phyloP scores from a whole-genome alignment of 2,888 invertebrate genomes.

The Microctonus hyperodae region DNA sequence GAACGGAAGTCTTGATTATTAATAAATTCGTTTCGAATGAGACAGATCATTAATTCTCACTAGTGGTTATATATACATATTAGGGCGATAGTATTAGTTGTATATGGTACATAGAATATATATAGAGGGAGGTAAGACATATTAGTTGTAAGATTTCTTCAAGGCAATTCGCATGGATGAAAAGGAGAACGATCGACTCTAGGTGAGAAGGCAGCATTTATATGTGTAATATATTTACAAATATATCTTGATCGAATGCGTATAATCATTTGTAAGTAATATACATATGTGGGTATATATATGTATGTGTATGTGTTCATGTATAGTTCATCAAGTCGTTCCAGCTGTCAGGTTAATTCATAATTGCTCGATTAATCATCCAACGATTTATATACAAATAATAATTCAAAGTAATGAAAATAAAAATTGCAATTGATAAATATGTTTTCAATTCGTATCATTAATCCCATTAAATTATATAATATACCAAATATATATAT shows the following conservation, averaged over 20 bases:
- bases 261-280: too few relatives aligned
- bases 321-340: constrained; percentile 29
- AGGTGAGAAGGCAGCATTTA: constrained; percentile 8
- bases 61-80: constrained; percentile 9
- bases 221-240: background rate
- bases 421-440: constrained; percentile 39
- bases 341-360: constrained; percentile 39
- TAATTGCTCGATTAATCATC: constrained; percentile 40
- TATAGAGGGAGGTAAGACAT: constrained; percentile 2
- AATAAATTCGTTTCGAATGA: constrained; percentile 41
- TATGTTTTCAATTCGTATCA: constrained; percentile 35
- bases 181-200: constrained; percentile 9
- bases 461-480: constrained; percentile 31
- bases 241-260: constrained; percentile 8
- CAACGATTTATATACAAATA: background rate
- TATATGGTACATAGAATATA: background rate
- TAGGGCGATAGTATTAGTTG: background rate
- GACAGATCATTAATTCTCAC: constrained; percentile 36
- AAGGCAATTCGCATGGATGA: constrained; percentile 20
- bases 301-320: background rate
- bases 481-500: constrained; percentile 3
- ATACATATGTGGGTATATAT: too few relatives aligned
- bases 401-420: constrained; percentile 19
- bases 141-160: constrained; percentile 22
- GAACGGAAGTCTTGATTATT: constrained; percentile 40